A percentile compares a stretch with the other conserved stretches of the same genome.
Evolutionary conservation across 2,797 vertebrate genomes (phyloP).

Genomic region (Micromesistius poutassou): DNA sequence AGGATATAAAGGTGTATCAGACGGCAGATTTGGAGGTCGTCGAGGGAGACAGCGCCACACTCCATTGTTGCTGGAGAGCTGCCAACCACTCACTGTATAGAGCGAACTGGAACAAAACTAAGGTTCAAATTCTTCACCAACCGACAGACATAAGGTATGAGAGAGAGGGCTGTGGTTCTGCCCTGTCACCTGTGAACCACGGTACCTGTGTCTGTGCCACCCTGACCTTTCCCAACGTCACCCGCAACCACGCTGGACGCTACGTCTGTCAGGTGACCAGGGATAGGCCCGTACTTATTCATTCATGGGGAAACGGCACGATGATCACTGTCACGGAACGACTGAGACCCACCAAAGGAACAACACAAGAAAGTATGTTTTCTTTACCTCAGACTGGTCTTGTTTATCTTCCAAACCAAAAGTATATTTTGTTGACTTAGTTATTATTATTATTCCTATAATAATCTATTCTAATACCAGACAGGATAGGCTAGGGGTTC

Average conservation of each 20-base stretch:
- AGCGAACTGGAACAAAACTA: too few species aligned
- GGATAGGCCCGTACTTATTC: slow-evolving; percentile 25
- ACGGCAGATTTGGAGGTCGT: neutral
- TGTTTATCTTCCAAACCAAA: too few species aligned
- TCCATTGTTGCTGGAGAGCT: neutral
- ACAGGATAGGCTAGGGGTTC: too few species aligned
- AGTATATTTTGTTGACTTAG: too few species aligned
- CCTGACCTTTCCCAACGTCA: slow-evolving; percentile 28
- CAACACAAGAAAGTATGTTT: neutral
- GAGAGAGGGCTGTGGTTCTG: too few species aligned
- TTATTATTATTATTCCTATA: too few species aligned
- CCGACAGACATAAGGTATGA: too few species aligned
- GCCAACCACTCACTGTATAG: too few species aligned
- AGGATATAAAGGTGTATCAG: neutral
- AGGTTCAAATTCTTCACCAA: too few species aligned
- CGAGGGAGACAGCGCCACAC: neutral
- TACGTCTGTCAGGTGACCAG: slow-evolving; percentile 56
- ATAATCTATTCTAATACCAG: too few species aligned
- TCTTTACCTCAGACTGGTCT: neutral
- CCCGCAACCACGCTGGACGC: slow-evolving; percentile 37
- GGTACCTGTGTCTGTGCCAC: neutral
- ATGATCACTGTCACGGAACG: slow-evolving; percentile 25
- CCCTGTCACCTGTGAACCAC: too few species aligned
- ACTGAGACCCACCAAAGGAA: accelerated
- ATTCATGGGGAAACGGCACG: slow-evolving; percentile 43